Base-by-base conservation (phyloP, 1,140 invertebrate genomes). In the Heliconius eleuchia region DNA sequence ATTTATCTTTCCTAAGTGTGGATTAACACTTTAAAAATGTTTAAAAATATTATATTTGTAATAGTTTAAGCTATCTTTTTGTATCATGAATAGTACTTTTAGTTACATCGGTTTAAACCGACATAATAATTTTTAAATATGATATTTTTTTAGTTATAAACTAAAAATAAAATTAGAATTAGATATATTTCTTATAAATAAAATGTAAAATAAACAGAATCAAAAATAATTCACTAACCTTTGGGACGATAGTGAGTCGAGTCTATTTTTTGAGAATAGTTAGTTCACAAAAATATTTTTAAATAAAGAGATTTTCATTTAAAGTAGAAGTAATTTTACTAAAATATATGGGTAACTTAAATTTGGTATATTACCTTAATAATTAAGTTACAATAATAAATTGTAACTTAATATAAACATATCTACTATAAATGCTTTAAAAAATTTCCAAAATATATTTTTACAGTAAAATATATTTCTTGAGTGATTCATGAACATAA, bases 201-300 rank as follows among this genome's bases (percentile, higher is more conserved):
- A 66, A 0, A 3, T 13, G 27, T 66, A 66, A 66, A 66, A 9
- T 66, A 46, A 57, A 77, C 37, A 81, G 18, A 39, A 37, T 73
- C 52, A 80, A 57, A 80, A 80, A 78, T 75, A 73, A 83, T 74
- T 89, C 87, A 88, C 88, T 89, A 89, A 88, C 86, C 87, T 87
- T 89, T 84, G 77, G 84, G 84, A 88, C 78, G 82, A 85, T 39
- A 82, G 73, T 77, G 55, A 39, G 73, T 70, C 60, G 27, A 66
- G 23, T 66, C 1, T 23, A 66, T 27, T 66, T n/a, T 30, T 66
- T 60, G 57, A 60, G n/a, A 23, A 23, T 23, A 60, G 52, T 55
- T 55, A 23, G 19, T 60, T 66, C 27, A 66, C 60, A 66, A 60
- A 66, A 66, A 66, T 46, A 46, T 30, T n/a, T 66, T 66, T 30